Conservation (phyloP, 2,888 invertebrate genomes). For the Oscheius sp. region DNA sequence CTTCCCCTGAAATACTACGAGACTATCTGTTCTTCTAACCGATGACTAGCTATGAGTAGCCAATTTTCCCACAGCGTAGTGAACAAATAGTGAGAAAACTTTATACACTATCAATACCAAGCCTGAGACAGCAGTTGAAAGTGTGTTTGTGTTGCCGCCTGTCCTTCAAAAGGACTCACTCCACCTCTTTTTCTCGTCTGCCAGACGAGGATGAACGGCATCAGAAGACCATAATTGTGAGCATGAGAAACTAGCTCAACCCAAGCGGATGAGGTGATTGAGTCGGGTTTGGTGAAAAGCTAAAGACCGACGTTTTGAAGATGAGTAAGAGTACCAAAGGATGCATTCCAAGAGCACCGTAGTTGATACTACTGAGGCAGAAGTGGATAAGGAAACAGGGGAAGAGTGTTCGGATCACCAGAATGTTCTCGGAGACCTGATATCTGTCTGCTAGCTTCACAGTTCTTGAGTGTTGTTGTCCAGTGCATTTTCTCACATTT, state of each 20-base stretch:
- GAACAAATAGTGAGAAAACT: too few relatives aligned
- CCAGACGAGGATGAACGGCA: conserved; percentile 7
- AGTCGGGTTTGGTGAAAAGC: not conserved
- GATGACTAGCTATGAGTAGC: too few relatives aligned
- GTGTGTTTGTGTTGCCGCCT: not conserved
- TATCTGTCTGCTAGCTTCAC: not conserved
- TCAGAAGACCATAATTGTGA: conserved; percentile 6
- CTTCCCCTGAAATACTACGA: too few relatives aligned
- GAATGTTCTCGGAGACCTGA: conserved; percentile 16
- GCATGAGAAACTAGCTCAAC: not conserved
- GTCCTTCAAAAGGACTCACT: not conserved
- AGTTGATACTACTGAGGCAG: not conserved
- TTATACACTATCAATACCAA: not conserved
- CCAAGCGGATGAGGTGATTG: not conserved
- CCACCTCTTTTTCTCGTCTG: not conserved
- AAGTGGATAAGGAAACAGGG: conserved; percentile 10
- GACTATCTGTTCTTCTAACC: too few relatives aligned
- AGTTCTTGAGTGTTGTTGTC: too few relatives aligned
- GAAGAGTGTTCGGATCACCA: not conserved
- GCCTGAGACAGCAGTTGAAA: not conserved
- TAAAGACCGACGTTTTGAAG: too few relatives aligned
- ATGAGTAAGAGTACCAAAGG: not conserved
- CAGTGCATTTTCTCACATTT: too few relatives aligned
- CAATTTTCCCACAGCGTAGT: too few relatives aligned
- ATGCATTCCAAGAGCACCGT: not conserved